These are phyloP conservation scores for Philereme vetulata DNA, from an alignment of 2,888 invertebrate genomes.

Conservation along the genomic window DNA sequence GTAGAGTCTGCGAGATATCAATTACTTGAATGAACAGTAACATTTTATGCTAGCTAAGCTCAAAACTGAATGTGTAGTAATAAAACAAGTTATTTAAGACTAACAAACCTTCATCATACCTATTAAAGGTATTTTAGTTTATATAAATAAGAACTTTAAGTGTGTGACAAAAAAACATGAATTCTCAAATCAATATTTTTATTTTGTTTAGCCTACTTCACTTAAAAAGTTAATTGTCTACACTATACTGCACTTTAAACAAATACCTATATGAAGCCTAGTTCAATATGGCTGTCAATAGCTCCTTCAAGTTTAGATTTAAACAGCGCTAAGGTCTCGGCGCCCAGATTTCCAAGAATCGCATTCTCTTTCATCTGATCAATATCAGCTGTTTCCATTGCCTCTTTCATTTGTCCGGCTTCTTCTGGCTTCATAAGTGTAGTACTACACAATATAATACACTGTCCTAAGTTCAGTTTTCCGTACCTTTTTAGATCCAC, in stretches of 20 bases:
- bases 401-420: conserved; percentile 32
- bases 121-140: too few relatives aligned
- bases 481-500: conserved; percentile 46
- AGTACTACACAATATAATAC: conserved; percentile 30
- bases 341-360: background rate
- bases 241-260: too few relatives aligned
- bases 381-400: conserved; percentile 14
- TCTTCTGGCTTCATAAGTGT: conserved; percentile 39
- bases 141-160: too few relatives aligned
- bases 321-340: conserved; percentile 13
- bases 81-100: too few relatives aligned
- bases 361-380: background rate
- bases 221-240: too few relatives aligned
- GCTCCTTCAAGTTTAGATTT: conserved; percentile 35
- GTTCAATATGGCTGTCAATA: conserved; percentile 36
- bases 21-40: too few relatives aligned
- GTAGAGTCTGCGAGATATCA: conserved; percentile 2
- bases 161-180: too few relatives aligned
- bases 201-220: too few relatives aligned
- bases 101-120: too few relatives aligned
- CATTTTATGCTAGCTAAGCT: too few relatives aligned
- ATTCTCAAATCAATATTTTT: too few relatives aligned
- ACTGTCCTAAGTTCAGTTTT: conserved; percentile 28
- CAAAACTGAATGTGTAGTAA: too few relatives aligned
- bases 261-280: conserved; percentile 32